Conservation (phyloP, 2,113 vertebrate genomes). For the Cinclus cinclus region DNA sequence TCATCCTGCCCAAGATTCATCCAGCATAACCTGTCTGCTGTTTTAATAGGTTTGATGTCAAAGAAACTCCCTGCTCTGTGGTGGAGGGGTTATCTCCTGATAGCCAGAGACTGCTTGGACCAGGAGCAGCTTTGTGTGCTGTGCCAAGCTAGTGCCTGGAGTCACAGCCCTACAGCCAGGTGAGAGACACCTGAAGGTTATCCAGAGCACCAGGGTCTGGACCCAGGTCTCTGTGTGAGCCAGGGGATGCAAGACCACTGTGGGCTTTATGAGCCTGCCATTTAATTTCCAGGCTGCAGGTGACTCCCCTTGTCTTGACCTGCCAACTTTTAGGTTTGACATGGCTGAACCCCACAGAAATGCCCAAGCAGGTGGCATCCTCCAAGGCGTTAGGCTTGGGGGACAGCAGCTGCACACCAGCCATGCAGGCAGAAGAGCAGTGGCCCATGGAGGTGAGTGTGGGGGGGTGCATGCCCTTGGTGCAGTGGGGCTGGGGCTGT, state of each 20-base stretch:
- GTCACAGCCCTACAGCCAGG: fast-evolving
- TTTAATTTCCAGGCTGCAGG: fast-evolving
- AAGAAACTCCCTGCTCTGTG: neutral
- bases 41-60: neutral
- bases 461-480: neutral
- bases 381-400: neutral
- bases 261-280: neutral
- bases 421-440: neutral
- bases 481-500: neutral
- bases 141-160: neutral
- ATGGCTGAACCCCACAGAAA: neutral
- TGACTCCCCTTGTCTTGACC: neutral
- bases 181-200: fast-evolving
- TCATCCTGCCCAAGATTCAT: neutral
- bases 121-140: neutral
- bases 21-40: neutral
- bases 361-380: neutral
- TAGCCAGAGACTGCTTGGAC: neutral
- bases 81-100: too few species aligned
- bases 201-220: neutral
- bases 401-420: neutral
- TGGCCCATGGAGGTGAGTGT: fast-evolving
- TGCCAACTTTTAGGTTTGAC: neutral
- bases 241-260: neutral
- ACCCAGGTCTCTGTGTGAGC: neutral